Evolutionary conservation across 2,797 vertebrate genomes (phyloP).

Genomic region (Sebastiscus tertius): DNA sequence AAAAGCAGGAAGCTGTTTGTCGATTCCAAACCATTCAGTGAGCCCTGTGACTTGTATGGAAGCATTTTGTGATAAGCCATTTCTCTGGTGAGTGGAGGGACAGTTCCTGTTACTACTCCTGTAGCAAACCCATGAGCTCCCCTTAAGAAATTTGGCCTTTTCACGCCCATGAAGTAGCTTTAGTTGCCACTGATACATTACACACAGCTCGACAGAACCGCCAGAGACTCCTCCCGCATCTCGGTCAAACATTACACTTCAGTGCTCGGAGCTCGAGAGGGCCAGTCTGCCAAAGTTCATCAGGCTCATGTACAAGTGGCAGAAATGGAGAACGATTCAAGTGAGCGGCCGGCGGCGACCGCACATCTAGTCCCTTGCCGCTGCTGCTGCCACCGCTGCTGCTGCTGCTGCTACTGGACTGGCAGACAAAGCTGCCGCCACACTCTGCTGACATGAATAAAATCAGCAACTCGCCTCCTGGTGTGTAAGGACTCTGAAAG

Average conservation of each 20-base stretch:
- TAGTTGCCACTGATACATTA: conserved; percentile 4
- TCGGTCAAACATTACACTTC: conserved; percentile 16
- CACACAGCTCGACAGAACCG: neutral
- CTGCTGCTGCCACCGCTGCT: neutral
- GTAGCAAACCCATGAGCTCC: neutral
- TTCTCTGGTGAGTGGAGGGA: neutral
- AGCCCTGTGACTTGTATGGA: neutral
- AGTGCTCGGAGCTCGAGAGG: neutral
- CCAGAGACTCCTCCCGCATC: conserved; percentile 9
- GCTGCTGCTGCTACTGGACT: neutral
- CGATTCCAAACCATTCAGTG: neutral
- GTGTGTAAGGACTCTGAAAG: conserved; percentile 14
- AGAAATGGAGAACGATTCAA: neutral
- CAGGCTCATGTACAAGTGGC: neutral
- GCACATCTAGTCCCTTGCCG: neutral
- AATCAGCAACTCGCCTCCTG: neutral
- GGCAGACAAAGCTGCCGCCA: neutral
- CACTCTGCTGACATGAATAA: conserved; percentile 9
- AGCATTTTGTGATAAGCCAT: neutral
- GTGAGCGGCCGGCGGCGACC: neutral
- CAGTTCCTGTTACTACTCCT: neutral
- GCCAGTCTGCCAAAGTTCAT: neutral
- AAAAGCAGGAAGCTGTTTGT: too few relatives aligned
- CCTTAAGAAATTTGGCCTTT: neutral
- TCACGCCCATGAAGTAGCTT: neutral